phyloP scores from a whole-genome alignment of 2,797 vertebrate genomes.

The Schizopygopsis pylzovi region DNA sequence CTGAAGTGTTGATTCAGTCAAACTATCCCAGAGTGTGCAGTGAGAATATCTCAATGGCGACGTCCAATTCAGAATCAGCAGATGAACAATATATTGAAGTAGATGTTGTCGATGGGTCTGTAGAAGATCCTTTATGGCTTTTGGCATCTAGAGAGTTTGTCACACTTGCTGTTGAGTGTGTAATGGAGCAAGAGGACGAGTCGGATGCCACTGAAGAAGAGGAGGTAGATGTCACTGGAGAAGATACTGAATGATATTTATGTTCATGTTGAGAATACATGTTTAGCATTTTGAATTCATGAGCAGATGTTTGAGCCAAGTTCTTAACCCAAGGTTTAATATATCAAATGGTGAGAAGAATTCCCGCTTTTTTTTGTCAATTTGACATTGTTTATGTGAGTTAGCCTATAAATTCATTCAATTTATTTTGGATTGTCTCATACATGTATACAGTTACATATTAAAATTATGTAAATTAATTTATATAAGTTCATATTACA shows the following conservation, averaged over 20 bases:
- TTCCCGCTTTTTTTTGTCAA: background rate
- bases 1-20: background rate
- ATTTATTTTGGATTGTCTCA: conserved; percentile 24
- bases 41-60: background rate
- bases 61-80: conserved; percentile 4
- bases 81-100: conserved; percentile 68
- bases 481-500: background rate
- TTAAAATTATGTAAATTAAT: conserved; percentile 27
- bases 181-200: conserved; percentile 64
- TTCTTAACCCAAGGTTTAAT: conserved; percentile 4
- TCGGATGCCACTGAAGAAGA: conserved; percentile 61
- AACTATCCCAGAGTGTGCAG: background rate
- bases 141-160: background rate
- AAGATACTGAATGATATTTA: conserved; percentile 61
- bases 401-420: background rate
- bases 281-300: background rate
- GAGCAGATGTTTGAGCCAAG: conserved; percentile 8
- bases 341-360: conserved; percentile 18
- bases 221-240: conserved; percentile 74
- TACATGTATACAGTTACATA: conserved; percentile 14
- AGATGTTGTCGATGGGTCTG: conserved; percentile 68
- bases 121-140: conserved; percentile 40
- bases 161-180: conserved; percentile 7
- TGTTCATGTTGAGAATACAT: conserved; percentile 17
- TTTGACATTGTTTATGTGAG: background rate